phyloP scores from a whole-genome alignment of 2,888 invertebrate species.

The Heteromyza rotundicornis region DNA sequence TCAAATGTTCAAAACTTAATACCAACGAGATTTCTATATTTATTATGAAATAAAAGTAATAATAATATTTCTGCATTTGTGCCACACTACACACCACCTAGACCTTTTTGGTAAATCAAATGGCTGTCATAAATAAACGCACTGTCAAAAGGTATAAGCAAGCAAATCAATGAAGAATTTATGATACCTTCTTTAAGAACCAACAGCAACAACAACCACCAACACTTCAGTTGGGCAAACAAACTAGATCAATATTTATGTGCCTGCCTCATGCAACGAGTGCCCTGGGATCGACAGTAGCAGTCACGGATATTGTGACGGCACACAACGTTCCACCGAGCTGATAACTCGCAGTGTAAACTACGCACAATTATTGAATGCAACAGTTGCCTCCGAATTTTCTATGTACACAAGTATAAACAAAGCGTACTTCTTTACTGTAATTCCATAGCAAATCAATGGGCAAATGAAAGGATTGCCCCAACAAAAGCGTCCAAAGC shows the following conservation, averaged over 20 bases:
- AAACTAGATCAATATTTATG: background rate
- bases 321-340: background rate
- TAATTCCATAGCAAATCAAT: too few relatives aligned
- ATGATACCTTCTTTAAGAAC: background rate
- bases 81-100: background rate
- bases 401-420: too few relatives aligned
- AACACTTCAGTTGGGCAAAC: conserved; percentile 1
- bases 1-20: conserved; percentile 3
- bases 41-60: background rate
- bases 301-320: background rate
- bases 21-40: background rate
- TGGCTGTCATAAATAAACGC: background rate
- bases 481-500: background rate
- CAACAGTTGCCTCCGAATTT: too few relatives aligned
- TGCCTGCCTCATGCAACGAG: background rate
- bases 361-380: too few relatives aligned
- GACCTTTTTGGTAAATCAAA: background rate
- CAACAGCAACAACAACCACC: background rate
- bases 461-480: too few relatives aligned
- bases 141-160: background rate
- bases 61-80: background rate
- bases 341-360: too few relatives aligned
- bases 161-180: conserved; percentile 5
- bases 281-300: background rate
- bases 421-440: too few relatives aligned